These are phyloP conservation scores for Hyaena hyaena DNA, from an alignment of 2,113 vertebrate genomes.

Conservation along the genomic window DNA sequence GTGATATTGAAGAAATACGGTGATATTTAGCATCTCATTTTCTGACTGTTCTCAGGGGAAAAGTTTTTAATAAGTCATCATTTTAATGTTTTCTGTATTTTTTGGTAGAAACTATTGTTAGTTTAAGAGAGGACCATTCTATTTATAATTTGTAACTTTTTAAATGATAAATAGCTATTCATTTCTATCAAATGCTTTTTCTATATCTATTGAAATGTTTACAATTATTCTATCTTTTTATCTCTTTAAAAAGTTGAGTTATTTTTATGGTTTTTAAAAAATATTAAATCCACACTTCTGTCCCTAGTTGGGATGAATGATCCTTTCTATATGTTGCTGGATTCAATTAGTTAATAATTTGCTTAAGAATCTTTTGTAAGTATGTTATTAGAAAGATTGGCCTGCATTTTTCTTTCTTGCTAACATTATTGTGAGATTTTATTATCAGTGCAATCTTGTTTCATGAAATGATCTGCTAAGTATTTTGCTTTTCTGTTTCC, in stretches of 20 bases:
- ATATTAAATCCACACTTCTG: background rate
- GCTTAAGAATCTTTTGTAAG: background rate
- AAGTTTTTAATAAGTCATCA: background rate
- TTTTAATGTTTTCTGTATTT: background rate
- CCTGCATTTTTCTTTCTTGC: background rate
- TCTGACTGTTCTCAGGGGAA: background rate
- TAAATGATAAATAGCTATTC: background rate
- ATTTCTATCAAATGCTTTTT: background rate
- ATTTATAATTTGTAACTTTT: background rate
- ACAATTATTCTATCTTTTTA: background rate
- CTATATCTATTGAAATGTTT: background rate
- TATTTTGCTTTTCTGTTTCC: background rate
- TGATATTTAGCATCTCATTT: background rate
- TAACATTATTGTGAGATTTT: background rate
- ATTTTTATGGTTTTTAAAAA: background rate
- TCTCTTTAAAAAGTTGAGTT: background rate
- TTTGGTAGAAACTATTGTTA: background rate
- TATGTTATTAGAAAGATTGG: background rate
- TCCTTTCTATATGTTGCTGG: background rate
- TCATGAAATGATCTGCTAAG: background rate
- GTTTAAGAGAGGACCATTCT: background rate
- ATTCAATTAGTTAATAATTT: conserved; percentile 23
- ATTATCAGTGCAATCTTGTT: background rate
- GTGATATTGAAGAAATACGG: background rate
- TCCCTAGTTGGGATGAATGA: background rate